Base-by-base conservation (phyloP, 2,113 vertebrate genomes). In the Climacteris rufus region DNA sequence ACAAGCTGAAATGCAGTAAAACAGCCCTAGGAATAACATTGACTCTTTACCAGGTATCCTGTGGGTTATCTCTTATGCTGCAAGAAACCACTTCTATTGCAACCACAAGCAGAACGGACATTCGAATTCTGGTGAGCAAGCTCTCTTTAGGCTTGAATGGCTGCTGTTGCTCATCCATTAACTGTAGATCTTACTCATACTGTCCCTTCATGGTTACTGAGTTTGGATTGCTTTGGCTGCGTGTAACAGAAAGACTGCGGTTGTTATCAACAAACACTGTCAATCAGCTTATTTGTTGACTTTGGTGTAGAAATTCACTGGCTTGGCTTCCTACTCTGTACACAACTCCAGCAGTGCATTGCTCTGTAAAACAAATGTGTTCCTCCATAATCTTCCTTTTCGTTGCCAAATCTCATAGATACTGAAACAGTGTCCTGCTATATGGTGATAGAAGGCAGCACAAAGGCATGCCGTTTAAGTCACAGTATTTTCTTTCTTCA, bases 231-330 rank as follows among this genome's bases (percentile, higher is more conserved):
- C 80, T 95, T 95, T 93, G 93, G 83, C 90, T 71, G 37, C 33
- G 25, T 97, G 71, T 68, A 83, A 93, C 66, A 83, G 42, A 95
- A 77, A 90, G 93, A 94, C 90, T 70, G 72, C 68, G 61, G 53
- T 13, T 91, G 71, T 64, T 93, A 96, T 97, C 88, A 93, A 94
- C 93, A 96, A 83, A 92, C 74, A 91, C 75, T 86, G 81, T 76
- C 30, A 50, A 96, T 82, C 90, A 71, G 93, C 86, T 95, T 86
- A 76, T 96, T 97, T 95, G 69, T 96, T 97, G 96, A 96, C 70
- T 95, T 96, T 53, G 59, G 56, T 90, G 65, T 77, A 65, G 52
- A 87, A 96, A 95, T 96, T 94, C 83, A 74, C 93, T 96, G 84
- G 42, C 74, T 91, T 93, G 88, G 74, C 50, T 90, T 70, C 87